These are phyloP conservation scores for Antedon mediterranea DNA, from an alignment of 53 echinoderm and acorn worm genomes.

Conservation along the genomic window DNA sequence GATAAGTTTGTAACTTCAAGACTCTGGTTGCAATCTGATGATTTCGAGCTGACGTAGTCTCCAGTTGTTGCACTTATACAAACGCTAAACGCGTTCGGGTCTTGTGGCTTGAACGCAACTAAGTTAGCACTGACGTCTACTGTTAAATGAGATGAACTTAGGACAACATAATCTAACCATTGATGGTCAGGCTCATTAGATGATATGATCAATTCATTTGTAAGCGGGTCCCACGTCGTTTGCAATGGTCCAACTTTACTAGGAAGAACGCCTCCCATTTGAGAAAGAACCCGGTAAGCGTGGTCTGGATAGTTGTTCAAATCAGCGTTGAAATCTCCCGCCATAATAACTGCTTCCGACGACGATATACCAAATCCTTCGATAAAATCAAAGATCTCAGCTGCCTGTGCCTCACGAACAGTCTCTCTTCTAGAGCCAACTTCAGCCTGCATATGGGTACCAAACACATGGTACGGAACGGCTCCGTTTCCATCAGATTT, in stretches of 20 bases:
- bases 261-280: neutral
- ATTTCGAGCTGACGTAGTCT: neutral
- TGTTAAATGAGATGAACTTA: neutral
- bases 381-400: neutral
- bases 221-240: neutral
- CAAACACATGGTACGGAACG: neutral
- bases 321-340: slow-evolving; percentile 9
- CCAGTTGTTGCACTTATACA: neutral
- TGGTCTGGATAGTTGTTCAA: neutral
- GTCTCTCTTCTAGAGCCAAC: neutral
- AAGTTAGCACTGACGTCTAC: neutral
- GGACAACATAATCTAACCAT: neutral
- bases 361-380: neutral
- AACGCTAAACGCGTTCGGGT: neutral
- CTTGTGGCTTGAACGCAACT: neutral
- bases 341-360: neutral
- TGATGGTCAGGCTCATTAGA: neutral
- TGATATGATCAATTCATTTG: neutral
- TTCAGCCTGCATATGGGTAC: slow-evolving; percentile 5
- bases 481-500: neutral
- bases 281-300: neutral
- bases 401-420: neutral
- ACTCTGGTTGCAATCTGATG: neutral
- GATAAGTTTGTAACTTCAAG: neutral
- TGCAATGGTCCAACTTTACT: neutral